Evolutionary conservation across 1,140 invertebrate species (phyloP).

Genomic region (Listronotus bonariensis): DNA sequence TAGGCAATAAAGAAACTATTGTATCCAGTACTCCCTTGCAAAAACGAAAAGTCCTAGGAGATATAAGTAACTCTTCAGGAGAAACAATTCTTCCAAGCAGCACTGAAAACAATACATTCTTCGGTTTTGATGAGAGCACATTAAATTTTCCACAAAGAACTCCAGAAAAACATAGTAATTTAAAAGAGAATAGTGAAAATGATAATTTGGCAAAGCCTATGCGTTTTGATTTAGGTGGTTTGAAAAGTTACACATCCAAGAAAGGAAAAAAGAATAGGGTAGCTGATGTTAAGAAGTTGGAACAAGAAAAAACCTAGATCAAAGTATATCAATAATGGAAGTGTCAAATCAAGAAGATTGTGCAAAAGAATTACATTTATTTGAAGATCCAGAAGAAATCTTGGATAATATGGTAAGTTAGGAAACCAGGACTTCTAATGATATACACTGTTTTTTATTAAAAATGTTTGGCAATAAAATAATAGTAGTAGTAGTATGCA

Average conservation of each 20-base stretch:
- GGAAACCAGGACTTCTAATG: too few species aligned
- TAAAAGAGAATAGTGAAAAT: conserved; percentile 6
- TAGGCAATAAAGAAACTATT: neutral
- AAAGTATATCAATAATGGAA: conserved; percentile 1
- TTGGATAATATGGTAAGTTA: neutral
- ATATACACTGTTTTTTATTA: too few species aligned
- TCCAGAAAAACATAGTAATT: neutral
- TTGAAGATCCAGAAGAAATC: neutral
- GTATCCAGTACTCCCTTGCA: conserved; percentile 14
- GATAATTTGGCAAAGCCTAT: conserved; percentile 7
- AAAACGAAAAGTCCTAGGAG: conserved; percentile 20
- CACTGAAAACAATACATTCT: conserved; percentile 16
- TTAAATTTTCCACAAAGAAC: neutral
- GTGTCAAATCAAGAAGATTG: neutral
- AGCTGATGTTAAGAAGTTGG: too few species aligned
- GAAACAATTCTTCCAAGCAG: neutral
- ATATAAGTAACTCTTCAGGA: conserved; percentile 17
- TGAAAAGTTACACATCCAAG: conserved; percentile 17
- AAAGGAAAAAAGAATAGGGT: neutral
- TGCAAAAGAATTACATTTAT: neutral
- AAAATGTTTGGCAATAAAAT: too few species aligned
- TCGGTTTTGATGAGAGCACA: conserved; percentile 28
- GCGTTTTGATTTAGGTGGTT: conserved; percentile 11
- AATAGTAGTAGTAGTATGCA: too few species aligned
- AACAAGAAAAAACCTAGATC: neutral